Base-by-base conservation (phyloP, 2,113 vertebrate genomes). In the Bostrychus sinensis region DNA sequence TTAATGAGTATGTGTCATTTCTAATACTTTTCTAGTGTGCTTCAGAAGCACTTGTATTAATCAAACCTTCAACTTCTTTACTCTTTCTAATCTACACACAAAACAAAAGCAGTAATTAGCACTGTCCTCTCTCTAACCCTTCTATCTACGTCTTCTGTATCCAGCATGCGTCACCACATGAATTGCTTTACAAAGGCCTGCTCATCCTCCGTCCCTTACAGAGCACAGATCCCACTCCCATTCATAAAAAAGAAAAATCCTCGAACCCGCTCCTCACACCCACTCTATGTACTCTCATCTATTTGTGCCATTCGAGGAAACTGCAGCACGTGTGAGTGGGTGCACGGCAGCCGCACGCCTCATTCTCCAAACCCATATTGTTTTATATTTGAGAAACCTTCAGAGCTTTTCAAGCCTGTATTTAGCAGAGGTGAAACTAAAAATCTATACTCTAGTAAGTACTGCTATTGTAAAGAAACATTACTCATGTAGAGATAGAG, bases 111-210 rank as follows among this genome's bases (percentile, higher is more conserved):
- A 62, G 67, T 72, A 72, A 78, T 78, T 82, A 75, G 56, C 60
- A 13, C 48, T 56, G 58, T 68, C 51, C 58, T 57, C 38, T 50
- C 77, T 72, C 77, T 54, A 62, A 59, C 39, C 64, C 63, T 68
- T 79, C 75, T 66, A 61, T 86, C 64, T 62, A 23, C 20, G 60
- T n/a, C n/a, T n/a, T n/a, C n/a, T 34, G 22, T 71, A 62, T 84
- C 72, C 70, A 65, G 62, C n/a, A 87, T 88, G 84, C 91, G 81
- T 89, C 84, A 89, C 60, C 19, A 63, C 78, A 67, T 51, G 70
- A 89, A 81, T 62, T 83, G 81, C 75, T 66, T 85, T 79, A 74
- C 54, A 77, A 65, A 59, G 71, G 70, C 65, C 64, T 51, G 66
- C 68, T 85, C 78, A 87, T 86, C 75, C 64, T 81, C 51, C 71